These are phyloP conservation scores for Carabus problematicus DNA, from an alignment of 2,888 invertebrate species.

Conservation along the genomic window DNA sequence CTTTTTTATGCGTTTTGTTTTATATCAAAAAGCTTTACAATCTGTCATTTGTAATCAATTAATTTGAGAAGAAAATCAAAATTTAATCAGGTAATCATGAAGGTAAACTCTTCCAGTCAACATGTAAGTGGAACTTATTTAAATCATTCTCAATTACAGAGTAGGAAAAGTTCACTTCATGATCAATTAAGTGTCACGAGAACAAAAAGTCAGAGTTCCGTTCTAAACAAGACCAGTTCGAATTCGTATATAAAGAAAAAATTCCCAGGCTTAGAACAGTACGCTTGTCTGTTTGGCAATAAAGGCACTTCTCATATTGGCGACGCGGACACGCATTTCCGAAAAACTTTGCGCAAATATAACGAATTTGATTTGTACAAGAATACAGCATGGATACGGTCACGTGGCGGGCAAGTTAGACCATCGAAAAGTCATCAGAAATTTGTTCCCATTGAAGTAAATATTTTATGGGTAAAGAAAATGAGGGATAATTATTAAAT, in stretches of 20 bases:
- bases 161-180: conserved; percentile 35
- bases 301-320: conserved; percentile 48
- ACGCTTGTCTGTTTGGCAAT: conserved; percentile 49
- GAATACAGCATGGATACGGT: conserved; percentile 31
- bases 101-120: conserved; percentile 17
- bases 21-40: conserved; percentile 10
- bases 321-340: conserved; percentile 55
- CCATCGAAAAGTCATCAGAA: not conserved
- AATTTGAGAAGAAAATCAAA: conserved; percentile 30
- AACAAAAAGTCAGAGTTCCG: conserved; percentile 33
- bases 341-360: conserved; percentile 54
- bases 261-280: conserved; percentile 47
- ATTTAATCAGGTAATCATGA: conserved; percentile 42
- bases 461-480: no score
- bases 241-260: conserved; percentile 50
- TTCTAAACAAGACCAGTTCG: conserved; percentile 37
- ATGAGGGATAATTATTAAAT: no score
- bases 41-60: conserved; percentile 29
- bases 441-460: not conserved
- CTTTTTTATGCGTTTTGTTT: conserved; percentile 26
- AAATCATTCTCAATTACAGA: conserved; percentile 34
- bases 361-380: conserved; percentile 50
- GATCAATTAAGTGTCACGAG: conserved; percentile 25
- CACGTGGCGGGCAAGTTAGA: not conserved
- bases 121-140: conserved; percentile 20